phyloP scores from a whole-genome alignment of 2,113 vertebrate species.

The Rhegmatorhina hoffmannsi region DNA sequence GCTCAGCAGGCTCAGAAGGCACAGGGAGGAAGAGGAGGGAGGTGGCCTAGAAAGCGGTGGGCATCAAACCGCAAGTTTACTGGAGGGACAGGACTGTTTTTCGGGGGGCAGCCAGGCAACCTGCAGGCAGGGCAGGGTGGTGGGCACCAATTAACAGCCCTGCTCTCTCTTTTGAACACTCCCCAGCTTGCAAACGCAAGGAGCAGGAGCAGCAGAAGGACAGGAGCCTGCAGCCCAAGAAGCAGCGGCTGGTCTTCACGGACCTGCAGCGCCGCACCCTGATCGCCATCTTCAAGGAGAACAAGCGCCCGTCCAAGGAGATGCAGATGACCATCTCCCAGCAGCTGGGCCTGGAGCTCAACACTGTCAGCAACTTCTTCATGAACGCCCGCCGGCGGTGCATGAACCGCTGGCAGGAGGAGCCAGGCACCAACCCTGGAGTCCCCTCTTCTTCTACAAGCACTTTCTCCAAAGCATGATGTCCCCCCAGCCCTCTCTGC shows the following conservation, averaged over 20 bases:
- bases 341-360: conserved; percentile 97
- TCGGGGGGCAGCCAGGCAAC: neutral
- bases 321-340: conserved; percentile 99
- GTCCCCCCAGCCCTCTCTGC: neutral
- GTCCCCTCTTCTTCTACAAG: conserved; percentile 87
- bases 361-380: conserved; percentile 99
- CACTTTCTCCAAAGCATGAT: conserved; percentile 97
- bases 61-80: neutral
- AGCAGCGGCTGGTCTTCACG: conserved; percentile 97
- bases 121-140: neutral
- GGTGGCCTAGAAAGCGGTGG: neutral
- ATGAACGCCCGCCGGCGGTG: conserved; percentile 98
- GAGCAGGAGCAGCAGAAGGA: conserved; percentile 98
- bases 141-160: neutral
- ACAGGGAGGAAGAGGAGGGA: neutral
- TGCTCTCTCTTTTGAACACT: conserved; percentile 17
- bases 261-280: conserved; percentile 98
- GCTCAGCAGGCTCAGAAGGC: neutral
- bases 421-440: conserved; percentile 84
- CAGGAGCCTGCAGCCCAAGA: conserved; percentile 92
- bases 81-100: neutral
- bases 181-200: conserved; percentile 95
- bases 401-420: conserved; percentile 95
- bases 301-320: conserved; percentile 96
- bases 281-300: conserved; percentile 99